Evolutionary conservation across 2,888 invertebrate species (phyloP).

Genomic region (Lycaena phlaeas): DNA sequence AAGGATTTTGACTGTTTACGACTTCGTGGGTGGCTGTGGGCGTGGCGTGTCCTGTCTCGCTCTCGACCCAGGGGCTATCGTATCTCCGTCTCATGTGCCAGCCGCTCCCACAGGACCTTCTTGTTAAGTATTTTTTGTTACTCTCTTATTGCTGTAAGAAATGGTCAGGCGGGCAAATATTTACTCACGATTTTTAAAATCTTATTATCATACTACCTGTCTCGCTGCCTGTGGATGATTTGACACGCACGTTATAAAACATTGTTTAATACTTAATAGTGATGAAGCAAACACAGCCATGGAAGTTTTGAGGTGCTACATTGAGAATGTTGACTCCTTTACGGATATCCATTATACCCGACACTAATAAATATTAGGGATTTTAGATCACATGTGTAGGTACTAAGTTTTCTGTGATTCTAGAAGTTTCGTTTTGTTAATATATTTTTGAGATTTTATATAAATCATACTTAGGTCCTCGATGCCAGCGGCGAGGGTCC

Average conservation of each 20-base stretch:
- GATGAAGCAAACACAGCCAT: background rate
- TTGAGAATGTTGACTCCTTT: constrained; percentile 3
- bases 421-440: too few relatives aligned
- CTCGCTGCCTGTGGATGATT: constrained; percentile 12
- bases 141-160: constrained; percentile 56
- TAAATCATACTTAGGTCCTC: too few relatives aligned
- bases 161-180: constrained; percentile 69
- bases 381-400: too few relatives aligned
- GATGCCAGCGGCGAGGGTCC: too few relatives aligned
- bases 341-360: too few relatives aligned
- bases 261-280: background rate
- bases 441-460: too few relatives aligned
- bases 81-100: constrained; percentile 39
- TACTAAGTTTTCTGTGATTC: too few relatives aligned
- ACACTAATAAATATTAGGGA: too few relatives aligned
- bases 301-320: background rate
- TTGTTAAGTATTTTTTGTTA: constrained; percentile 69
- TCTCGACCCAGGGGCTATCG: constrained; percentile 25
- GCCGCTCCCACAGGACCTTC: constrained; percentile 72
- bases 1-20: constrained; percentile 72
- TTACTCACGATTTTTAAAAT: constrained; percentile 70
- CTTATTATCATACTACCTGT: constrained; percentile 57
- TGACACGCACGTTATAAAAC: constrained; percentile 12
- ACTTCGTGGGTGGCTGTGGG: constrained; percentile 72
- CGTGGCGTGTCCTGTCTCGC: constrained; percentile 49